Evolutionary conservation across 2,113 vertebrate genomes (phyloP), one percentile per base, ranked within the genome.

Genomic region (Hystrix brachyura): DNA sequence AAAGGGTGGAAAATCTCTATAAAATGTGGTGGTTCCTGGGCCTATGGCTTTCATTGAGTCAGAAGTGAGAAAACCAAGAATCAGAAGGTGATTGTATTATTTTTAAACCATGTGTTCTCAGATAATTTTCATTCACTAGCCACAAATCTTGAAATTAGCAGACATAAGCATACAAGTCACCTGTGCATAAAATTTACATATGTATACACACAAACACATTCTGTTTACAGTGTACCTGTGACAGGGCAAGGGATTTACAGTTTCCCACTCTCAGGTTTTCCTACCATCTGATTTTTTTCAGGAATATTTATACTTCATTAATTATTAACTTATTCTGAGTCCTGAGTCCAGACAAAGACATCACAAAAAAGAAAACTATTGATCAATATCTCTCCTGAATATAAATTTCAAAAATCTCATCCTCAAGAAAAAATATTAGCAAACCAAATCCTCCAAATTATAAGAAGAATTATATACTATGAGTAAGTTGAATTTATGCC

Each of bases 41-140:
- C 21, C 15, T 25, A 1, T 71, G n/a, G 9, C 0, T 46, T 29
- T 62, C 53, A 80, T 17, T 64, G 29, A 29, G 2, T 71, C 64
- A 34, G 11, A 64, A 86, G 5, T 60, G 3, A 64, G 9, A 90
- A 90, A 76, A 76, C 5, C 51, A 78, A 90, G 48, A 81, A 59
- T 80, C 72, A 82, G 32, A 86, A 78, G 15, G 76, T 74, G 46
- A 74, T 62, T 71, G 9, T 78, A 60, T 67, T 88, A 82, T 76
- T 88, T 88, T 95, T 79, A 53, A 53, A n/a, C 32, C 43, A 55
- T 65, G 4, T 72, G 72, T 59, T 65, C 80, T 72, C 17, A 94
- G n/a, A 80, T 57, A 72, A 86, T 59, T 94, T 90, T 86, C 48
- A 86, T 25, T 96, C 27, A n/a, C 60, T 80, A 86, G 85, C 23